Conservation (phyloP, 2,888 invertebrate genomes). For the Temnothorax rugatulus region DNA sequence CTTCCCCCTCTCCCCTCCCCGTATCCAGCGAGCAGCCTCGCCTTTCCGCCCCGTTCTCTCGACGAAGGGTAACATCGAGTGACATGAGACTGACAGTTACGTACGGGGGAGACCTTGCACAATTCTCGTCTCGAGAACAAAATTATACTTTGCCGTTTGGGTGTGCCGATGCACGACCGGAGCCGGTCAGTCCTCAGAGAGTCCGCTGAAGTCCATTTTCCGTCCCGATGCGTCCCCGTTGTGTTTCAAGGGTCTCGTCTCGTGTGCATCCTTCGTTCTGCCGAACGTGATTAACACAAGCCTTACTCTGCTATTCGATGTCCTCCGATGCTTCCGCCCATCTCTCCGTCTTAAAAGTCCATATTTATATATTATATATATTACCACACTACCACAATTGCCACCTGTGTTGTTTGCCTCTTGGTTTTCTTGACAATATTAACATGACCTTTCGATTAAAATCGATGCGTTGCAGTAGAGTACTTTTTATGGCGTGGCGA, state of each 20-base stretch:
- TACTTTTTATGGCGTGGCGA: conserved; percentile 65
- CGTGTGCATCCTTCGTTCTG: conserved; percentile 73
- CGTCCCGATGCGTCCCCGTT: conserved; percentile 32
- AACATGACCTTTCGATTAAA: conserved; percentile 76
- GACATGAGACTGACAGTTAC: conserved; percentile 63
- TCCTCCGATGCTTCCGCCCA: conserved; percentile 61
- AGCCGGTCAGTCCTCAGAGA: conserved; percentile 35
- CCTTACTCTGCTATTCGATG: conserved; percentile 66
- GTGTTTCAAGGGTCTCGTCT: conserved; percentile 67
- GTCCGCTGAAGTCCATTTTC: conserved; percentile 34
- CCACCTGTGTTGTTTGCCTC: conserved; percentile 84
- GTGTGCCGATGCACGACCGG: conserved; percentile 62
- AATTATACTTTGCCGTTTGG: conserved; percentile 27
- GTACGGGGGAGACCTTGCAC: conserved; percentile 63
- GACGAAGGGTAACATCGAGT: conserved; percentile 67
- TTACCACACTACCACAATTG: conserved; percentile 64
- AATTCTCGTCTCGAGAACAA: conserved; percentile 52
- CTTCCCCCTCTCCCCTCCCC: conserved; percentile 2
- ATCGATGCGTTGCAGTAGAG: conserved; percentile 72
- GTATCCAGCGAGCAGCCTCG: conserved; percentile 29
- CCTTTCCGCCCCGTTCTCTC: conserved; percentile 61
- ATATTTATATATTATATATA: conserved; percentile 25
- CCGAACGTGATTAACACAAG: conserved; percentile 72
- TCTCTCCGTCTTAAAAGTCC: conserved; percentile 11
- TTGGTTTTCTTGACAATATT: conserved; percentile 84